phyloP scores from a whole-genome alignment of 2,113 vertebrate genomes.

The Anarhynchus alexandrinus region DNA sequence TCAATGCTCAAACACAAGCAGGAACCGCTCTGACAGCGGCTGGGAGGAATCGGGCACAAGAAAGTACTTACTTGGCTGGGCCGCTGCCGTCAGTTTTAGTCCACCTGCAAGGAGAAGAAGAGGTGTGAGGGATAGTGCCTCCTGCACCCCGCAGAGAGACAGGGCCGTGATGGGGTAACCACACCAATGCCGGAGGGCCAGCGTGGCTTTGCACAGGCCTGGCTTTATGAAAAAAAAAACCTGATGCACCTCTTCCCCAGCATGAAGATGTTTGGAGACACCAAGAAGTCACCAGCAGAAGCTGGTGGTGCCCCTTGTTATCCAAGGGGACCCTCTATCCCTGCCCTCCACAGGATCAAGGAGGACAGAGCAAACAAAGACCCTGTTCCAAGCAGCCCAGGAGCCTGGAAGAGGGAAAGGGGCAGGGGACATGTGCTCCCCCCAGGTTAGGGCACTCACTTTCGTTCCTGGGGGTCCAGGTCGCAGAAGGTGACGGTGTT shows the following conservation, averaged over 20 bases:
- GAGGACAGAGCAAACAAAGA: background rate
- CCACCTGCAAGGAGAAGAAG: slow-evolving; percentile 46
- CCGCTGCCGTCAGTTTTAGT: slow-evolving; percentile 47
- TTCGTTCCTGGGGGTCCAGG: slow-evolving; percentile 94
- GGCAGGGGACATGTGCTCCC: background rate
- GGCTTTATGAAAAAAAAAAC: background rate
- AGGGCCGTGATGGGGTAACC: background rate
- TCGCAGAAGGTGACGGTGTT: slow-evolving; percentile 95
- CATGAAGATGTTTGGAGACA: background rate
- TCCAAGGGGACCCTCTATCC: background rate
- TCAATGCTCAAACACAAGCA: background rate
- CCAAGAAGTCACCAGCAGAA: background rate
- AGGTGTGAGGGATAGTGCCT: background rate
- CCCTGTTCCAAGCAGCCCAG: background rate
- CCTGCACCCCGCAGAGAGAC: background rate
- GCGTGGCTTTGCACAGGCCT: background rate
- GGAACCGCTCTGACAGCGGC: accelerated
- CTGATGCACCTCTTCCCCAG: background rate
- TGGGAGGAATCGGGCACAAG: background rate
- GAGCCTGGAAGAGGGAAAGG: background rate
- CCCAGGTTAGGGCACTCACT: slow-evolving; percentile 77
- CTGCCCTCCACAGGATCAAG: background rate
- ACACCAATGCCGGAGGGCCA: background rate
- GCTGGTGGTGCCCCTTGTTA: background rate
- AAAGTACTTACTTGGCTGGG: slow-evolving; percentile 57